Percentiles rank a stretch among this genome's conserved stretches.
Evolutionary conservation across 2,113 vertebrate genomes (phyloP).

Genomic region (Buteo buteo): DNA sequence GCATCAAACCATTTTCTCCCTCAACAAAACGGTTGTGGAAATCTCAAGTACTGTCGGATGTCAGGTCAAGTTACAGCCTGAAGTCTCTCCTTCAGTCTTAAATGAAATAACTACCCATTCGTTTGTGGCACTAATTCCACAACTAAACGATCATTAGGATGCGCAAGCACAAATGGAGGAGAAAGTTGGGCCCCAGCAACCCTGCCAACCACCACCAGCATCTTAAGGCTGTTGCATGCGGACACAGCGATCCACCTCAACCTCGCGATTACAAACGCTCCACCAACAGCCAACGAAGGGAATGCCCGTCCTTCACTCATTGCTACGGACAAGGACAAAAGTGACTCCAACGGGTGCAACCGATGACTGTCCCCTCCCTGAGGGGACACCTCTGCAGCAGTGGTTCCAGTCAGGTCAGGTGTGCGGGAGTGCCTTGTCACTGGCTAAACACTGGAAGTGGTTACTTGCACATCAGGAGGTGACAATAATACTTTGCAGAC

Average conservation of each 20-base stretch:
- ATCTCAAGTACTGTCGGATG: background rate
- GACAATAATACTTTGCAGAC: background rate
- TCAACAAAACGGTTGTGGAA: background rate
- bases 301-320: background rate
- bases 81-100: background rate
- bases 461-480: background rate
- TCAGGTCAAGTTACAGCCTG: conserved; percentile 1
- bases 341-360: background rate
- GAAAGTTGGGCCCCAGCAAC: background rate
- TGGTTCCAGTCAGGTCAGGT: background rate
- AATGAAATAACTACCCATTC: background rate
- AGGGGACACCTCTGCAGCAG: background rate
- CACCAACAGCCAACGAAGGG: background rate
- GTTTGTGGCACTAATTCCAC: background rate
- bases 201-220: background rate
- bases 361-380: background rate
- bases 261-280: background rate
- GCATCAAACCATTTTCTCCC: background rate
- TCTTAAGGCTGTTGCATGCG: background rate
- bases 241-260: background rate
- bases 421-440: fast-evolving
- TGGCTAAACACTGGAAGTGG: background rate
- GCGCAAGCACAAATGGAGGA: background rate
- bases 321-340: background rate
- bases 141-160: background rate